Conservation (phyloP, 2,888 invertebrate species). For the Buathra laborator region DNA sequence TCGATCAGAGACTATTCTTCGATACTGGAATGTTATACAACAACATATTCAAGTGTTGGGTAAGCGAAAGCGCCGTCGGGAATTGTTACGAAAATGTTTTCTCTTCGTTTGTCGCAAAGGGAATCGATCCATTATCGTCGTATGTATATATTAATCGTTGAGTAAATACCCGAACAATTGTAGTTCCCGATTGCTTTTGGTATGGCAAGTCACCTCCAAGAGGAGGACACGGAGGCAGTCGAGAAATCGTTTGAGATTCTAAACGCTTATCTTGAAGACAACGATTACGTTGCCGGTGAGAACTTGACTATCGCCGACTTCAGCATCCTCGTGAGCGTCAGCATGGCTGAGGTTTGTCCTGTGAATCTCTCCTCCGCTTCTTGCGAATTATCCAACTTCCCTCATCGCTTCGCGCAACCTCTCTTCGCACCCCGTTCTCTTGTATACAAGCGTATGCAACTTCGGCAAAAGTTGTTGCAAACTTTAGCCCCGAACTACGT, state of each 20-base stretch:
- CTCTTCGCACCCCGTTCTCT: too few species aligned
- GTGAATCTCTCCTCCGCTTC: neutral
- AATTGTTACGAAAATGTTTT: neutral
- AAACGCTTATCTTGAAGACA: slow-evolving; percentile 87
- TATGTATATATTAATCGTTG: neutral
- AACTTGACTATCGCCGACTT: slow-evolving; percentile 91
- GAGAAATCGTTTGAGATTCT: slow-evolving; percentile 88
- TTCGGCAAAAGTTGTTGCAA: too few species aligned
- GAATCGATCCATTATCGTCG: neutral
- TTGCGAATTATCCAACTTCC: too few species aligned
- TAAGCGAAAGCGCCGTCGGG: slow-evolving; percentile 85
- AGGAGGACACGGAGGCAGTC: slow-evolving; percentile 83
- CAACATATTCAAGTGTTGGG: slow-evolving; percentile 90
- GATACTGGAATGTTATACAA: slow-evolving; percentile 92
- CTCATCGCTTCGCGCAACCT: too few species aligned
- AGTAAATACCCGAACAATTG: neutral
- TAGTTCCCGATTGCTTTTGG: slow-evolving; percentile 89
- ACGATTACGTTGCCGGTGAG: slow-evolving; percentile 89
- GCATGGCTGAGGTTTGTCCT: slow-evolving; percentile 85
- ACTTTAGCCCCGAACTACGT: neutral
- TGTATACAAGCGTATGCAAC: neutral
- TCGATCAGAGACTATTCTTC: slow-evolving; percentile 93
- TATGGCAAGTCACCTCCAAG: slow-evolving; percentile 70
- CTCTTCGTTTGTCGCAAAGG: neutral
- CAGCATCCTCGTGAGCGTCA: slow-evolving; percentile 87